Conservation (phyloP, 37 sponge, comb jelly and placozoan species). For the Aphrocallistes beatrix region DNA sequence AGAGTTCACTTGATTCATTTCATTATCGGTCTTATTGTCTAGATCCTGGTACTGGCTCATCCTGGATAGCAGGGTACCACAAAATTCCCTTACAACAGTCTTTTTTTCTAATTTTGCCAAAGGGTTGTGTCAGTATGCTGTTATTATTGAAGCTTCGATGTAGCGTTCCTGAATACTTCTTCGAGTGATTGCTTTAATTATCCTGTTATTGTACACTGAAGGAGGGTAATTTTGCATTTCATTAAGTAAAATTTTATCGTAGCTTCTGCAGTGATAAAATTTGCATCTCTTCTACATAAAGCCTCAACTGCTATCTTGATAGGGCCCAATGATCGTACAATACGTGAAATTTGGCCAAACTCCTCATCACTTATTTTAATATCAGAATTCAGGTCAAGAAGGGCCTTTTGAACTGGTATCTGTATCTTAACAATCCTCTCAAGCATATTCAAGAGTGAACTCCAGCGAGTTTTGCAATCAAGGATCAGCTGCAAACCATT, state of each 20-base stretch:
- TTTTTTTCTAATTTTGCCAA: neutral
- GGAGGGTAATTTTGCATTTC: conserved; percentile 19
- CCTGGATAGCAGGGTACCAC: neutral
- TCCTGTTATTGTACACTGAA: conserved; percentile 14
- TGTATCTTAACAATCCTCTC: conserved; percentile 1
- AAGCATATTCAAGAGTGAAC: conserved; percentile 14
- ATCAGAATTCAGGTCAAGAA: conserved; percentile 20
- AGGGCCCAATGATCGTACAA: conserved; percentile 15
- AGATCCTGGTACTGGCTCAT: conserved; percentile 13
- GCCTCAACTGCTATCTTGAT: conserved; percentile 9
- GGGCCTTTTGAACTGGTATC: conserved; percentile 7
- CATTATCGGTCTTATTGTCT: neutral
- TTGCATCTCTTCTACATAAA: conserved; percentile 17
- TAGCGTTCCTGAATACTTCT: conserved; percentile 9
- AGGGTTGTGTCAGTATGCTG: conserved; percentile 16
- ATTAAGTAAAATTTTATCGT: neutral
- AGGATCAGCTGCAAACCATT: conserved; percentile 20
- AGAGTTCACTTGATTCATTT: neutral
- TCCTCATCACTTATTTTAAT: neutral
- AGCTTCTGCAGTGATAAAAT: conserved; percentile 9
- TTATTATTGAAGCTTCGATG: conserved; percentile 1
- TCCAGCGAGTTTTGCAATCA: conserved; percentile 17
- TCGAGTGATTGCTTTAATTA: conserved; percentile 10
- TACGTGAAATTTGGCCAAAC: neutral
- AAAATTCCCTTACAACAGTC: conserved; percentile 8